Base-by-base conservation (phyloP, 2,888 invertebrate genomes). In the Branchinecta sandiegonensis region DNA sequence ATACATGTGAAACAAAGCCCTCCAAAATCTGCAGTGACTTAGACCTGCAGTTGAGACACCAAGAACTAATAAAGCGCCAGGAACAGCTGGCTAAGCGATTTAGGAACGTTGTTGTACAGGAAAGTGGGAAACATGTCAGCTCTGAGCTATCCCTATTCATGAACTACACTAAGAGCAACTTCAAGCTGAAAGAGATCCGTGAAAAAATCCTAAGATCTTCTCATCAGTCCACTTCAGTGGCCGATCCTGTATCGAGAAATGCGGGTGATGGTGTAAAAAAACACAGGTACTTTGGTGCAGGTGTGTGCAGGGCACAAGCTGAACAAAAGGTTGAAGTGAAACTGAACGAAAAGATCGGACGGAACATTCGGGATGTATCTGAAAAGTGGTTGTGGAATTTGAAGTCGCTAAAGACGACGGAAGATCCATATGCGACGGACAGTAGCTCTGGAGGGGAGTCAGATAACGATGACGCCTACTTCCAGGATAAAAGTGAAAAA, bases 401-500 rank as follows among this genome's bases (percentile, higher is more conserved):
- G 74, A 73, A 48, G 72, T 71, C 17, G 73, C 74, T 71, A 74
- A 74, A 50, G 71, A 73, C 69, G 78, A 86, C 86, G 74, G 81
- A 91, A 72, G 94, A 95, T 78, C 92, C 93, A 1, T 94, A 95
- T 80, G 93, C 90, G 48, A 95, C 95, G 1, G 91, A 87, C 14
- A 92, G 92, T 71, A 94, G 93, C 75, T 94, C 94, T 14, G 94
- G 93, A 68, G 93, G 91, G 48, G 94, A 94, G 78, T 93, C 92
- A 75, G 90, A 90, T 78, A 94, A 94, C 80, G 94, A 94, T 78
- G 85, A 56, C 23, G 63, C n/a, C 23, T 23, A 56, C 14, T 56
- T 56, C 23, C 9, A 17, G n/a, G 63, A 56, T 56, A 56, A 56
- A 11, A 17, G 63, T 56, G 63, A 56, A 17, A 56, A 56, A 56